Evolutionary conservation across 2,888 invertebrate species (phyloP).

Genomic region (Drosophila pegasa): DNA sequence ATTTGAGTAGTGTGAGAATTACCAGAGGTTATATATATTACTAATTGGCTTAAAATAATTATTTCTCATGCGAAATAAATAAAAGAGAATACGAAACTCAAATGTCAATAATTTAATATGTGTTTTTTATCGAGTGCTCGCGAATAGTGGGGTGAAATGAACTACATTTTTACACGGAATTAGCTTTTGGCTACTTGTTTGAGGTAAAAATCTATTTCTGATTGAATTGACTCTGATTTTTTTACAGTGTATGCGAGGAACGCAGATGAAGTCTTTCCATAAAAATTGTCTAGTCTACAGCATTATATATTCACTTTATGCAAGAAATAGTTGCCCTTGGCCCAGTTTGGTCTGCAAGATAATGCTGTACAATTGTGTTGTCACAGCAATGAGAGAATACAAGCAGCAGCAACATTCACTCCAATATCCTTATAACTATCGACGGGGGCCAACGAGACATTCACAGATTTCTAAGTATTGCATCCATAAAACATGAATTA

Average conservation of each 20-base stretch:
- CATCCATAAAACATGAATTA: not conserved
- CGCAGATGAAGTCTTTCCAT: no score
- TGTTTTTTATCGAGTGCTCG: not conserved
- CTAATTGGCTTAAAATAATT: slow-evolving; percentile 1
- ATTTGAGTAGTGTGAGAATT: slow-evolving; percentile 1
- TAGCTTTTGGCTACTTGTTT: no score
- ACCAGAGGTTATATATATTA: not conserved
- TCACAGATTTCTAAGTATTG: not conserved
- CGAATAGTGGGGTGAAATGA: not conserved
- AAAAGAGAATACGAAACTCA: no score
- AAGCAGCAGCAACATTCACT: not conserved
- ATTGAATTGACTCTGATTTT: no score
- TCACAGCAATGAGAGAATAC: not conserved
- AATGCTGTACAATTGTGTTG: no score
- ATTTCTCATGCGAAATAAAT: not conserved
- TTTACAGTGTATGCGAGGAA: no score
- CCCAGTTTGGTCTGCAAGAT: not conserved
- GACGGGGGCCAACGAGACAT: not conserved
- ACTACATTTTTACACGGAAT: no score
- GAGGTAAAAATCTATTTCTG: no score
- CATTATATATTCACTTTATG: no score
- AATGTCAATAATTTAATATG: not conserved
- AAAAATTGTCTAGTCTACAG: no score
- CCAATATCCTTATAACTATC: not conserved
- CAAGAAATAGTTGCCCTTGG: no score